Base-by-base conservation (phyloP, 1,140 invertebrate genomes). In the Macrobrachium nipponense region DNA sequence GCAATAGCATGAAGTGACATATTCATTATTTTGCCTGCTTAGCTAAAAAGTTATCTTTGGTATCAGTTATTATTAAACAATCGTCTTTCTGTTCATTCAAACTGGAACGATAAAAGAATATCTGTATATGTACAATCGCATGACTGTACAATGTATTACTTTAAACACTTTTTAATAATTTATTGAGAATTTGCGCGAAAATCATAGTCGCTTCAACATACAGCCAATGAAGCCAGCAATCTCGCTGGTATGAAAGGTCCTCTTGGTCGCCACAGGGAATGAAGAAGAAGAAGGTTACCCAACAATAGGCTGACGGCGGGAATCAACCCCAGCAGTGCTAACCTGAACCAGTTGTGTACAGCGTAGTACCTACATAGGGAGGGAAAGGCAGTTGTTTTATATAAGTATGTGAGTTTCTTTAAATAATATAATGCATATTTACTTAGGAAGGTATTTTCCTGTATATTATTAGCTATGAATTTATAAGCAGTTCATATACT, bases 341-440 rank as follows among this genome's bases (percentile, higher is more conserved):
- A 79, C 5, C 87, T 44, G 20, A 87, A 3, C 87, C 87, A 87
- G 82, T 87, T 87, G 64, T 87, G 87, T 17, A 87, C 8, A n/a
- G 82, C 61, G 75, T 87, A 87, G 64, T 87, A 87, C 72, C 87
- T 87, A 72, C 5, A 78, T 27, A 62, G 14, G 23, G 12, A 61
- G 27, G 64, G 27, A 15, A n/a, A 44, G 43, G 58, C 14, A 17
- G 80, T 23, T 12, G 20, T 68, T 12, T n/a, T 23, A 66, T 68
- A 68, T 68, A 68, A n/a, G n/a, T n/a, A 36, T 36, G 27, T 4
- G 1, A 36, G 27, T 36, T 36, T 36, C 27, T 36, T 36, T 36
- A 36, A 36, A 36, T 36, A 4, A 36, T 36, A 36, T 36, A 1
- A 2, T 36, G 27, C 1, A 36, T 36, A 36, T 36, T 36, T 36